phyloP scores from a whole-genome alignment of 2,113 vertebrate genomes.

The Tricholaema leucomelas region DNA sequence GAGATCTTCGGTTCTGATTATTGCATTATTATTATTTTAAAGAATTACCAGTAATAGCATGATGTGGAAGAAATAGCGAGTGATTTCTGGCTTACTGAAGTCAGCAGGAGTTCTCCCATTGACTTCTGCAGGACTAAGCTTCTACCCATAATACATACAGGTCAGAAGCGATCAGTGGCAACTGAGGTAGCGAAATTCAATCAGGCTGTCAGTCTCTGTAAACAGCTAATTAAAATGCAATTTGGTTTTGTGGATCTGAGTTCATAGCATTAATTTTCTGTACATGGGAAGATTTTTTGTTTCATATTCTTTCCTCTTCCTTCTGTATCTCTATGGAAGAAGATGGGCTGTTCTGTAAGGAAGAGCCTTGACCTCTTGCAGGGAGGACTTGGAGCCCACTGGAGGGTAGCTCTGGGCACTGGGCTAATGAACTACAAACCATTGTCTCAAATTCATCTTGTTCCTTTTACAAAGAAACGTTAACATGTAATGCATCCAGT shows the following conservation, averaged over 20 bases:
- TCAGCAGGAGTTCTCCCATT: background rate
- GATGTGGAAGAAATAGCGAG: background rate
- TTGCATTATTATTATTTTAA: background rate
- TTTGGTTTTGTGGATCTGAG: background rate
- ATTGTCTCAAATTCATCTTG: slow-evolving; percentile 59
- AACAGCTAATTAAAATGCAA: slow-evolving; percentile 4
- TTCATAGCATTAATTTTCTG: background rate
- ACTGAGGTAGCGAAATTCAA: background rate
- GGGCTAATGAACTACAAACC: background rate
- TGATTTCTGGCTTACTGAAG: slow-evolving; percentile 5
- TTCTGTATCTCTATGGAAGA: background rate
- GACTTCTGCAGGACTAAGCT: background rate
- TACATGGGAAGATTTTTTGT: background rate
- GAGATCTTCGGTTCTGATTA: background rate
- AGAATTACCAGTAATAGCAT: background rate
- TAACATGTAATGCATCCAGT: slow-evolving; percentile 17
- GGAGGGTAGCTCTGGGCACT: background rate
- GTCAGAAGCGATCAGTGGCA: background rate
- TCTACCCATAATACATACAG: background rate
- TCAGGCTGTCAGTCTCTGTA: background rate
- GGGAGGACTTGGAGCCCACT: background rate
- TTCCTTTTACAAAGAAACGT: slow-evolving; percentile 66
- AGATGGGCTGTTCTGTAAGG: background rate
- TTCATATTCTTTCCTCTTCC: background rate
- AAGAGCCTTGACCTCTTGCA: background rate